phyloP scores from a whole-genome alignment of 2,888 invertebrate genomes.

The Notodonta dromedarius region DNA sequence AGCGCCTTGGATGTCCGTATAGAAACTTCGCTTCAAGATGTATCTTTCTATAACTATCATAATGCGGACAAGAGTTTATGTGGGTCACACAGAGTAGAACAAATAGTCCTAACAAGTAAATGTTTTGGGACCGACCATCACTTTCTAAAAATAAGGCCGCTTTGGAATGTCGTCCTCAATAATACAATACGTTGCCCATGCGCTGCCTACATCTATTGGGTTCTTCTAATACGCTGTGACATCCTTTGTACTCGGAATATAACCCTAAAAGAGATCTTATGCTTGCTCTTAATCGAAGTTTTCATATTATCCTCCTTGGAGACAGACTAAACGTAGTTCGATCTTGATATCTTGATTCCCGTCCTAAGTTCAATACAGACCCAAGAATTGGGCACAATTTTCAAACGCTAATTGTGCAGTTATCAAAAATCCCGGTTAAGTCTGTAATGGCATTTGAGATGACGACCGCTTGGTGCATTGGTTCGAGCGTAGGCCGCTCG shows the following conservation, averaged over 20 bases:
- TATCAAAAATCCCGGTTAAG: conserved; percentile 68
- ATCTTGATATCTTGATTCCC: too few relatives aligned
- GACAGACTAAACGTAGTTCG: too few relatives aligned
- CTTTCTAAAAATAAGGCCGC: conserved; percentile 6
- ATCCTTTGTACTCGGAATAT: background rate
- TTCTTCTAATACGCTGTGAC: background rate
- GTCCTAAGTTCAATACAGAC: background rate
- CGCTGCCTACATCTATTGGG: conserved; percentile 9
- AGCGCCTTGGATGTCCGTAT: too few relatives aligned
- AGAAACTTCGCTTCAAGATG: too few relatives aligned
- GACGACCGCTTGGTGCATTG: too few relatives aligned
- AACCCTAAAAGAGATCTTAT: too few relatives aligned
- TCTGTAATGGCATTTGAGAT: too few relatives aligned
- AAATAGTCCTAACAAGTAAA: background rate
- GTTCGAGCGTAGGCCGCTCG: too few relatives aligned
- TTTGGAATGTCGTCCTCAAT: conserved; percentile 13
- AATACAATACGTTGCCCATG: conserved; percentile 14
- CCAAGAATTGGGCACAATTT: conserved; percentile 1
- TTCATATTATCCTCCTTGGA: too few relatives aligned
- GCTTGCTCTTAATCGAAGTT: too few relatives aligned
- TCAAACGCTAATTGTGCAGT: conserved; percentile 82
- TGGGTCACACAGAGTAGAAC: background rate
- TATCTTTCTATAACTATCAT: too few relatives aligned
- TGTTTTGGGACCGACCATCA: conserved; percentile 3
- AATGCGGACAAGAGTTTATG: background rate